phyloP scores from a whole-genome alignment of 2,797 vertebrate genomes.

The Galago senegalensis region DNA sequence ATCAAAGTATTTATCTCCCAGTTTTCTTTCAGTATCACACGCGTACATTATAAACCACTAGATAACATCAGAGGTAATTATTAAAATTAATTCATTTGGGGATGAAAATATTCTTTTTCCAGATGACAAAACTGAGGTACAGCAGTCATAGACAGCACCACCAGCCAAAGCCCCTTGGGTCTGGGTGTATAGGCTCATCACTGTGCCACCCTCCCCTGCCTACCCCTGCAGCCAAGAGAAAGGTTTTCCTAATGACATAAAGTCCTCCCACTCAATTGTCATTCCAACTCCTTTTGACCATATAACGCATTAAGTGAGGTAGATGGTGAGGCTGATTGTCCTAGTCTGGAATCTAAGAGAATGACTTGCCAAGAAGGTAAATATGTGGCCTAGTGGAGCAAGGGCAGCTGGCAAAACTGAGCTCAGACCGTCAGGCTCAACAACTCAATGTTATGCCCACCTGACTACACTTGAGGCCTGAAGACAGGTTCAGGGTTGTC shows the following conservation, averaged over 20 bases:
- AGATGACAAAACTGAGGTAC: background rate
- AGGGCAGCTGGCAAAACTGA: background rate
- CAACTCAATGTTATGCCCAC: background rate
- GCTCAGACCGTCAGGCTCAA: background rate
- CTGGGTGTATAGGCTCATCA: accelerated
- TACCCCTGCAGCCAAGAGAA: background rate
- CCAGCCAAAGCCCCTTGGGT: background rate
- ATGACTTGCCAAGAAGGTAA: slow-evolving; percentile 30
- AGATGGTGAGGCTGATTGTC: background rate
- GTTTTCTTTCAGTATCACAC: background rate
- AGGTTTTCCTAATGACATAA: background rate
- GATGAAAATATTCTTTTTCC: background rate
- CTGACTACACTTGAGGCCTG: background rate
- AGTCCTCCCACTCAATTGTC: background rate
- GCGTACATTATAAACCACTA: slow-evolving; percentile 1
- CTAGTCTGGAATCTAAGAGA: background rate
- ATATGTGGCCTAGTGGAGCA: background rate
- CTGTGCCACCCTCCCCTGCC: accelerated
- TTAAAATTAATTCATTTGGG: background rate
- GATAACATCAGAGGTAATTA: slow-evolving; percentile 31
- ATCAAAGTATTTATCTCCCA: background rate
- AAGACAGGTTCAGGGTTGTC: background rate
- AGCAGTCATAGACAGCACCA: background rate
- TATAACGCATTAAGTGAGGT: background rate
- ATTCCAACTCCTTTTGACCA: background rate